These are phyloP conservation scores for Molossus alvarezi DNA, from an alignment of 2,797 vertebrate species.

Conservation along the genomic window DNA sequence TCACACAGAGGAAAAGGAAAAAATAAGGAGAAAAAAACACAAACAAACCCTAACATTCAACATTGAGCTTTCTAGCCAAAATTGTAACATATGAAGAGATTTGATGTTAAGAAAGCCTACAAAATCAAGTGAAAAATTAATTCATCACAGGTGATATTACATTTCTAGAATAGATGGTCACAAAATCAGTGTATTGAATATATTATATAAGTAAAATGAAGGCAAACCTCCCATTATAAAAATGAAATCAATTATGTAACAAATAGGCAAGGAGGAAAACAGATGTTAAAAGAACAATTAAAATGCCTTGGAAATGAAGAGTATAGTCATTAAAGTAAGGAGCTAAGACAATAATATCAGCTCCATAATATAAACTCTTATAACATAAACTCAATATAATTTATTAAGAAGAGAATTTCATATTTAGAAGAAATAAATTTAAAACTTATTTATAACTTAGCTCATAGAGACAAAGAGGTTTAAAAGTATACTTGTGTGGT, in stretches of 20 bases:
- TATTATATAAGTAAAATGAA: conserved; percentile 34
- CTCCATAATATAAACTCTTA: not conserved
- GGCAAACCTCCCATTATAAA: not conserved
- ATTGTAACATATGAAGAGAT: not conserved
- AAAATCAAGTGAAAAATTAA: conserved; percentile 38
- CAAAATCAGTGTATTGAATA: not conserved
- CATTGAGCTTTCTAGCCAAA: conserved; percentile 12
- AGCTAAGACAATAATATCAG: not conserved
- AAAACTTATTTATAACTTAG: not conserved
- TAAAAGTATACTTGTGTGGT: not conserved
- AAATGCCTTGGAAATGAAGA: not conserved
- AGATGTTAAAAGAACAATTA: not conserved
- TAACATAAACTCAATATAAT: not conserved
- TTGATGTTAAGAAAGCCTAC: not conserved
- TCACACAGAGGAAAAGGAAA: not conserved
- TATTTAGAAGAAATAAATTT: conserved; percentile 31
- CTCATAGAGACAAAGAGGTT: conserved; percentile 5
- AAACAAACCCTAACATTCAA: not conserved
- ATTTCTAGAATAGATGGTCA: conserved; percentile 16
- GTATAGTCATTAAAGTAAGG: conserved; percentile 3
- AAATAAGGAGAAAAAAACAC: not conserved
- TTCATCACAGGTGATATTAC: not conserved
- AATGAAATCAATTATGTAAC: conserved; percentile 14
- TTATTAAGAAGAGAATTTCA: not conserved
- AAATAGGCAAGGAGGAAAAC: not conserved